Percentiles rank a stretch among this genome's conserved stretches.
Conservation (phyloP, 2,113 vertebrate species). For the Myxocyprinus asiaticus region DNA sequence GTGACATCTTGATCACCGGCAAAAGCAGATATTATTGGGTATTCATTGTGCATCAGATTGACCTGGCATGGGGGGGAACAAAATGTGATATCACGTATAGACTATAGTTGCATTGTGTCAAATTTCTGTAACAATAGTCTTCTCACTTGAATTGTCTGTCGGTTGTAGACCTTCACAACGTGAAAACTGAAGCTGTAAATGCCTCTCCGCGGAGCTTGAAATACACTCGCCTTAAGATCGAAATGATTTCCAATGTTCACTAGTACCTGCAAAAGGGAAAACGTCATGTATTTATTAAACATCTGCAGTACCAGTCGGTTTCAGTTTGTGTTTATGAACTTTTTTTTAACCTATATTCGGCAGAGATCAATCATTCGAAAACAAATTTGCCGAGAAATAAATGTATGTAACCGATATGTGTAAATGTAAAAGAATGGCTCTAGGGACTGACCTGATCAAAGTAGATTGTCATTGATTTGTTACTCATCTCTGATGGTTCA, state of each 20-base stretch:
- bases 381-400: background rate
- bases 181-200: slow-evolving; percentile 93
- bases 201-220: slow-evolving; percentile 86
- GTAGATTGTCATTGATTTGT: slow-evolving; percentile 90
- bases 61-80: slow-evolving; percentile 67
- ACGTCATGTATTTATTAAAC: background rate
- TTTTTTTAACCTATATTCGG: no score
- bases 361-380: no score
- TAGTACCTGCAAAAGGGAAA: slow-evolving; percentile 75
- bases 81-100: background rate
- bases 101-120: no score
- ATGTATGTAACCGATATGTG: background rate
- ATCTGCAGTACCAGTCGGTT: no score
- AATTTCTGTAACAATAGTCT: background rate
- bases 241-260: slow-evolving; percentile 90
- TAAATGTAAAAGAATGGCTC: background rate
- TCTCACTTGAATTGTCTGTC: slow-evolving; percentile 89
- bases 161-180: slow-evolving; percentile 91
- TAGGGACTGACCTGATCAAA: slow-evolving; percentile 82
- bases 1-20: slow-evolving; percentile 91
- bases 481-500: slow-evolving; percentile 84
- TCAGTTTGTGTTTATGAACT: no score
- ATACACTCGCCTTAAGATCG: slow-evolving; percentile 85
- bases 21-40: slow-evolving; percentile 88
- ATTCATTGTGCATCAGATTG: slow-evolving; percentile 88